Evolutionary conservation across 2,113 vertebrate genomes (phyloP), one percentile per base, ranked within the genome.

Genomic region (Hypanus sabinus): DNA sequence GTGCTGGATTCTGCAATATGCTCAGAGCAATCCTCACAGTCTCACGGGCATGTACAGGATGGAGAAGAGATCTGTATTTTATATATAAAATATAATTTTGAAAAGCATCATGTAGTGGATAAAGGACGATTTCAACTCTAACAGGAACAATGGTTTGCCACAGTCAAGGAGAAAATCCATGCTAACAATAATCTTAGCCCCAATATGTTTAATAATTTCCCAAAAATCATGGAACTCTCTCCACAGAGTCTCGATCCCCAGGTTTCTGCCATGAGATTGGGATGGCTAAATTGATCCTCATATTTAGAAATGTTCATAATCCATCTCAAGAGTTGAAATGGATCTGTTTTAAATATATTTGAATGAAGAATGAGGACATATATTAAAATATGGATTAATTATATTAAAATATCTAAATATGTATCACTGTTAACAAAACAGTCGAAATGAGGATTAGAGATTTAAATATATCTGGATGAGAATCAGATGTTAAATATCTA

Each of bases 21-120:
- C 96, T 97, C 97, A 97, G 96, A 97, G 97, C 96, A 96, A 95
- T 95, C 95, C 96, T 97, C 96, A 97, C 97, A 97, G 97, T 96
- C 97, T 97, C 95, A 96, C 96, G 96, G 97, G 98, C 96, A 97
- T 94, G 94, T 94, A 94, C 96, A 96, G 95, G 96, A 97, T 92
- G 91, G 79, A 83, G 93, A 73, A 81, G 7, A 94, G 87, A 57
- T 94, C 8, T 36, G 60, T 85, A 36, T 0, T 55, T 94, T 94
- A 93, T 91, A 92, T 75, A 60, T 83, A 91, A 94, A 94, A 77
- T 94, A 94, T 68, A 77, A 88, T 94, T 94, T 94, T 81, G 85
- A 93, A 20, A 93, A 75, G 20, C 70, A 73, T 93, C 71, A 36
- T 73, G 36, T 18, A 27, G 68, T 93, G 36, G 70, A 30, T 55